Conservation (phyloP, 1,140 invertebrate genomes). For the Galleria mellonella region DNA sequence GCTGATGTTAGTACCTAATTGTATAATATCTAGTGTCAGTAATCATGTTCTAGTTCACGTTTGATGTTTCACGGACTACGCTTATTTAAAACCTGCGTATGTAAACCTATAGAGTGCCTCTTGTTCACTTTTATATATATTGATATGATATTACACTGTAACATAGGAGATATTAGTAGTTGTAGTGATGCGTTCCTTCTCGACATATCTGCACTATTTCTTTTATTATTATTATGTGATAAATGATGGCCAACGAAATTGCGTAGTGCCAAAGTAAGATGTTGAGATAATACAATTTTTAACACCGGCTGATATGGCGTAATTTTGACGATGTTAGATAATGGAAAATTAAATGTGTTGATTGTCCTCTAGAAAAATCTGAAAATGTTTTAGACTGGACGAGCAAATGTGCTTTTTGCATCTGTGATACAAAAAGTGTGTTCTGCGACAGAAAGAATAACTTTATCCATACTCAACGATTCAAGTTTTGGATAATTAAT, state of each 20-base stretch:
- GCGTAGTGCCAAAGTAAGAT: conserved; percentile 54
- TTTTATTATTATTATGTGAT: conserved; percentile 30
- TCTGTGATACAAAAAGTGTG: too few species aligned
- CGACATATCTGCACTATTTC: conserved; percentile 47
- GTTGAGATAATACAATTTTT: neutral
- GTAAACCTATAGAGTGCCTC: conserved; percentile 74
- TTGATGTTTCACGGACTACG: conserved; percentile 62
- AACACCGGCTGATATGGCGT: too few species aligned
- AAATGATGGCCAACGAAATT: conserved; percentile 30
- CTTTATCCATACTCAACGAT: too few species aligned
- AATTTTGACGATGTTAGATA: too few species aligned
- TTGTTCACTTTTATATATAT: conserved; percentile 74
- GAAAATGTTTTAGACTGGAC: too few species aligned
- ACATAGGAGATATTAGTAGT: conserved; percentile 57
- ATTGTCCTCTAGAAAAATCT: too few species aligned
- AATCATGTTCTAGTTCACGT: conserved; percentile 48
- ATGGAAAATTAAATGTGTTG: too few species aligned
- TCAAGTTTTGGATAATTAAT: too few species aligned
- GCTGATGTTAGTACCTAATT: conserved; percentile 38
- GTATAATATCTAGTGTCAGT: conserved; percentile 37
- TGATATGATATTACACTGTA: conserved; percentile 64
- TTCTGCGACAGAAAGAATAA: too few species aligned
- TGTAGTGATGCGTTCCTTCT: conserved; percentile 52
- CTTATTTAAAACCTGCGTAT: conserved; percentile 68
- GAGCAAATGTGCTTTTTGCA: too few species aligned